These are phyloP conservation scores for Eubasilissa splendida DNA, from an alignment of 2,888 invertebrate species.

Conservation along the genomic window DNA sequence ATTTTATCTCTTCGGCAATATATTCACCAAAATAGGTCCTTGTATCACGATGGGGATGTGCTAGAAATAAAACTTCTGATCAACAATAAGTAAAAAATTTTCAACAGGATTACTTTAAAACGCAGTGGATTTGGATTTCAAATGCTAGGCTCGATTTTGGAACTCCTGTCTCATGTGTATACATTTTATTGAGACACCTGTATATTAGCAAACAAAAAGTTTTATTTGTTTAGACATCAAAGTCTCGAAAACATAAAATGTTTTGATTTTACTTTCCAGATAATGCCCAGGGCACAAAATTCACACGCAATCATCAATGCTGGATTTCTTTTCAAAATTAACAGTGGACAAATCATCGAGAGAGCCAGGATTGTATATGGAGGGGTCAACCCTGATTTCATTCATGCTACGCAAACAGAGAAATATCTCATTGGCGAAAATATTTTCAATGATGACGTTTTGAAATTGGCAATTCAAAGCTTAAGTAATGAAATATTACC, in stretches of 20 bases:
- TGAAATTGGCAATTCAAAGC: constrained; percentile 70
- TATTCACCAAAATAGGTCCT: too few relatives aligned
- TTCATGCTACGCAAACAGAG: constrained; percentile 76
- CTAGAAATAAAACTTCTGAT: too few relatives aligned
- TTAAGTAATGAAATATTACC: constrained; percentile 77
- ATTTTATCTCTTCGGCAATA: too few relatives aligned
- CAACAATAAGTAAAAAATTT: too few relatives aligned
- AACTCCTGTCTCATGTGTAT: neutral
- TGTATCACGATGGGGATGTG: too few relatives aligned
- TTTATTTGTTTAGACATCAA: neutral
- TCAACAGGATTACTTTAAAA: too few relatives aligned
- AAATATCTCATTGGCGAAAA: constrained; percentile 66
- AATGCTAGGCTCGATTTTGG: neutral
- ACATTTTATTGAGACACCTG: neutral
- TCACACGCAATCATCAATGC: constrained; percentile 85
- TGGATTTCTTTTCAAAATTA: constrained; percentile 78
- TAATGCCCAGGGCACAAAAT: constrained; percentile 83
- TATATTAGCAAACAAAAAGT: too few relatives aligned
- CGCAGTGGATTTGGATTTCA: neutral
- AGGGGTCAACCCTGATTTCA: constrained; percentile 73
- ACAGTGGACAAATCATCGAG: constrained; percentile 64
- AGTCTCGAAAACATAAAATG: neutral
- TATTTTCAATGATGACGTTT: constrained; percentile 66
- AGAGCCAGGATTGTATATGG: constrained; percentile 77
- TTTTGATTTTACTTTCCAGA: constrained; percentile 68